Percentiles rank a stretch among this genome's conserved stretches.
These are phyloP conservation scores for Thinocorus orbignyianus DNA, from an alignment of 2,113 vertebrate genomes.

Conservation along the genomic window DNA sequence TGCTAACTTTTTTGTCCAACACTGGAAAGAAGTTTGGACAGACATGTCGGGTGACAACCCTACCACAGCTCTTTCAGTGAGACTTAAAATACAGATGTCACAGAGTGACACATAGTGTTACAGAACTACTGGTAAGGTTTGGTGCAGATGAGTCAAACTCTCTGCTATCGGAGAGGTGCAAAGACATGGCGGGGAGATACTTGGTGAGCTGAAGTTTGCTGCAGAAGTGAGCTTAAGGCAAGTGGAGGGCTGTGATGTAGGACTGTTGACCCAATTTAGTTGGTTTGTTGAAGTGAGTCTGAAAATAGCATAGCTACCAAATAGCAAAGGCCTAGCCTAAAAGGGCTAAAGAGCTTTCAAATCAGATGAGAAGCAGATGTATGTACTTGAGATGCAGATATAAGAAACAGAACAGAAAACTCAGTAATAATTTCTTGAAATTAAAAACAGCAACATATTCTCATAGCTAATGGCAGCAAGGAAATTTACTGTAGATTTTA, in stretches of 20 bases:
- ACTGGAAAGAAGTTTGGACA: neutral
- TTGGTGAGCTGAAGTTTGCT: neutral
- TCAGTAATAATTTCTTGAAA: neutral
- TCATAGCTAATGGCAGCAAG: neutral
- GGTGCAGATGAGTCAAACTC: neutral
- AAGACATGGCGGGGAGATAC: neutral
- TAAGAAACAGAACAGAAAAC: neutral
- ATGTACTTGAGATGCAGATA: slow-evolving; percentile 9
- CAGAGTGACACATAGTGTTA: neutral
- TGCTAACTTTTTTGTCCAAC: neutral
- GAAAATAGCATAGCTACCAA: neutral
- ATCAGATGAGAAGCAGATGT: slow-evolving; percentile 5
- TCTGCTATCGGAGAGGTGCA: neutral
- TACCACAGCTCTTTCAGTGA: neutral
- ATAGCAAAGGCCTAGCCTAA: neutral
- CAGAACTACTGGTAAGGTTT: neutral
- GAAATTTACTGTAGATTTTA: neutral
- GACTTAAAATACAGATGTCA: neutral
- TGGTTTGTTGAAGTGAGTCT: neutral
- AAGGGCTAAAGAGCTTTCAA: neutral
- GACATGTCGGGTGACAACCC: accelerated
- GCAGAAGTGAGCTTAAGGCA: neutral
- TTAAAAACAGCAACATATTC: neutral
- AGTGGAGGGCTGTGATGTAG: neutral
- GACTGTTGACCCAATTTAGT: neutral